Percentiles rank a stretch among this genome's conserved stretches.
phyloP scores from a whole-genome alignment of 2,113 vertebrate species.

The Mustela lutreola region DNA sequence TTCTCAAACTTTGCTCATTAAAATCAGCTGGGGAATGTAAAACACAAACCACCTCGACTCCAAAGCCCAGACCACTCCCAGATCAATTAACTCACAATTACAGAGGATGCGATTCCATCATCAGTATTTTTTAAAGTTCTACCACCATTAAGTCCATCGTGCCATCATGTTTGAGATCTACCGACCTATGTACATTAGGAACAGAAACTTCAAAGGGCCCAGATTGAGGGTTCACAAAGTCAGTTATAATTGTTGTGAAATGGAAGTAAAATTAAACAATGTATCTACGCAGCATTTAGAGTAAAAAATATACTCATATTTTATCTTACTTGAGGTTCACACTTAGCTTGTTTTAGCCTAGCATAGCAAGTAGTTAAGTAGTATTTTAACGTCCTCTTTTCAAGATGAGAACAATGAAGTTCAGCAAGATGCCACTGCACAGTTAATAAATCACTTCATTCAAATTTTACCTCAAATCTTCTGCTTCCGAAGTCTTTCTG shows the following conservation, averaged over 20 bases:
- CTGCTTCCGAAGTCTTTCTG: not conserved
- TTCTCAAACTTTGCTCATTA: not conserved
- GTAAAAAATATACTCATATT: not conserved
- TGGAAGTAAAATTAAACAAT: not conserved
- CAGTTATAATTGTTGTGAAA: not conserved
- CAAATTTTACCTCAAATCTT: conserved; percentile 17
- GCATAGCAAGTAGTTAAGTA: not conserved
- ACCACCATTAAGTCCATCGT: not conserved
- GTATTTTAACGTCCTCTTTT: conserved; percentile 36
- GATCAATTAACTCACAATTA: not conserved
- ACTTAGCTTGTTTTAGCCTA: not conserved
- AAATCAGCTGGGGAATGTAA: not conserved
- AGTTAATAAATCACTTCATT: conserved; percentile 12
- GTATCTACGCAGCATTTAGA: not conserved
- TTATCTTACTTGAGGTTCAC: not conserved
- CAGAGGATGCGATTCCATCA: not conserved
- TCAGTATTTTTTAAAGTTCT: not conserved
- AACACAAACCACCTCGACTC: not conserved
- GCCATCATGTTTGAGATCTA: not conserved
- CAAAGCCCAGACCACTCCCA: not conserved
- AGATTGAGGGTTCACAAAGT: not conserved
- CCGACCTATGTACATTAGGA: not conserved
- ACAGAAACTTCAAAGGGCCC: not conserved
- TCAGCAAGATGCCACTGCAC: not conserved
- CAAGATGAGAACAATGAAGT: not conserved